Base-by-base conservation (phyloP, 2,797 vertebrate genomes). In the Amblyopsis hoosieri region DNA sequence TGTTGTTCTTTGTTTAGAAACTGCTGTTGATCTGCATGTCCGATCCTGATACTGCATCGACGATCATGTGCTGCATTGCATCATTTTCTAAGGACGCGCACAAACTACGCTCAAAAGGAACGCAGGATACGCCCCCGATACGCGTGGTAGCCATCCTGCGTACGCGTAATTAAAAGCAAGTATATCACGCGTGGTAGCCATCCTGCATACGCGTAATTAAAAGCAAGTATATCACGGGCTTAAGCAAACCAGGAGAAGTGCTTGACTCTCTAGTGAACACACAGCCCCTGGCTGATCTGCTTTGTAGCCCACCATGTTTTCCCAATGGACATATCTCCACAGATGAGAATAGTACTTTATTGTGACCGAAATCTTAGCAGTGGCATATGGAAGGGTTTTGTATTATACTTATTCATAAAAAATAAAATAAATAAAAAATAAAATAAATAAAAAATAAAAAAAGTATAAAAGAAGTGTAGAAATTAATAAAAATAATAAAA, bases 281-380 rank as follows among this genome's bases (percentile, higher is more conserved):
- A 79, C 64, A 75, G 82, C 83, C 85, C 75, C 79, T 55, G 81
- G 89, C 82, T 78, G 81, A 69, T 49, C 67, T 71, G 79, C 87
- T 90, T 87, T 90, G 83, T 89, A 86, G 85, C 87, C 81, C 81
- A 84, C 75, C 74, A 3, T 77, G 80, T 85, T 85, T 75, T 65
- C 89, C 82, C 83, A 76, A 45, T 19, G 79, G 76, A 86, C 65
- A 23, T 60, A 83, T 85, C 86, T 85, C 83, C 10, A 52, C 71
- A 82, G 81, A 89, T 70, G 75, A 83, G 74, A 71, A 70, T 55
- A 72, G 63, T 65, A 78, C 80, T 82, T 81, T 85, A 81, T 82
- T 81, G 60, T 64, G 66, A 75, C 71, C 5, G 33, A 9, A 82
- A 87, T 73, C 80, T 87, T 80, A 86, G 76, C 67, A 72, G 73